Conservation (phyloP, 2,797 vertebrate genomes). For the Parauchenoglanis ngamensis region DNA sequence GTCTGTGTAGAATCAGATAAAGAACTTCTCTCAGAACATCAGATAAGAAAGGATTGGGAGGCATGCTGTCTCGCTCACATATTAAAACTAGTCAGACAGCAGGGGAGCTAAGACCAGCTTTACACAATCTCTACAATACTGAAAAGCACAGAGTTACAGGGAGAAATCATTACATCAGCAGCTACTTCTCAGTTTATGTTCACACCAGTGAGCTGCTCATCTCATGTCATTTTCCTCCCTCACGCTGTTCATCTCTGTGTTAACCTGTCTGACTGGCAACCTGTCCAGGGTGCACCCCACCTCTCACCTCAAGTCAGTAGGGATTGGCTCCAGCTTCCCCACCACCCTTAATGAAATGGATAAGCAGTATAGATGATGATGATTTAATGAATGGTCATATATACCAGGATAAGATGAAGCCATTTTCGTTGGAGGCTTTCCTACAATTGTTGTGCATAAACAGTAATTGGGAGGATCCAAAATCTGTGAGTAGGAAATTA, state of each 20-base stretch:
- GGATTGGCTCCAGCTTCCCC: too few relatives aligned
- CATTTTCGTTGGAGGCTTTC: background rate
- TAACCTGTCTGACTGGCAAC: too few relatives aligned
- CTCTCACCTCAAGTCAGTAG: too few relatives aligned
- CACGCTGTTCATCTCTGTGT: too few relatives aligned
- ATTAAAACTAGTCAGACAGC: slow-evolving; percentile 16
- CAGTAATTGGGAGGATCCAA: background rate
- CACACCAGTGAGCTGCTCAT: background rate
- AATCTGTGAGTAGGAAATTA: background rate
- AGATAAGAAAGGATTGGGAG: background rate
- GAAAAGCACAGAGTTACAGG: slow-evolving; percentile 2
- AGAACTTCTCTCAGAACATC: slow-evolving; percentile 9
- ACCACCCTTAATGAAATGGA: too few relatives aligned
- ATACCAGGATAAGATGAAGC: background rate
- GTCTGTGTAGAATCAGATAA: slow-evolving; percentile 17
- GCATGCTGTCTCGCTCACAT: background rate
- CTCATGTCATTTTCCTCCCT: too few relatives aligned
- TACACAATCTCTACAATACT: background rate
- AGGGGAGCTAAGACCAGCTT: slow-evolving; percentile 5
- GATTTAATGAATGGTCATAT: background rate
- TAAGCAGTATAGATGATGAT: too few relatives aligned
- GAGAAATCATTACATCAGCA: background rate
- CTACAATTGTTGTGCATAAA: background rate
- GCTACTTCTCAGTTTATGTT: background rate
- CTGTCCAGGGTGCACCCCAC: too few relatives aligned